Percentiles rank a stretch among this genome's conserved stretches.
Conservation (phyloP, 2,797 vertebrate genomes). For the Uromys caudimaculatus region DNA sequence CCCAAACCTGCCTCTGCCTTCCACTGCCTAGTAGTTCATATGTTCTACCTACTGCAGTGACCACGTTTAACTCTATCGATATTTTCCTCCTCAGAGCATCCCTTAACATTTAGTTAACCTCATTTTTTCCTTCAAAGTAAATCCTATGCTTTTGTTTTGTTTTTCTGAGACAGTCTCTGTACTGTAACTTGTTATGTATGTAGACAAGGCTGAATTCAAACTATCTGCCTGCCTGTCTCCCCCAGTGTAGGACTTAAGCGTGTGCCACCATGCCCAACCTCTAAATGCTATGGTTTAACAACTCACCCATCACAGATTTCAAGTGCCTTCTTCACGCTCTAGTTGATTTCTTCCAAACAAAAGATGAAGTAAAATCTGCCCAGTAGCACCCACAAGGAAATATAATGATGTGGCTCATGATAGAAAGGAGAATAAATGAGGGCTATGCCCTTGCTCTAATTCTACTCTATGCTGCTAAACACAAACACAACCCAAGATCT, state of each 20-base stretch:
- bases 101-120: conserved; percentile 4
- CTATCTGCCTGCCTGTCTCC: background rate
- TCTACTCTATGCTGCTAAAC: background rate
- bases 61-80: background rate
- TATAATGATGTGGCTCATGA: background rate
- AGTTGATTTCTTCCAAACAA: background rate
- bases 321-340: background rate
- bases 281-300: background rate
- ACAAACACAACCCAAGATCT: background rate
- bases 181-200: background rate
- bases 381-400: background rate
- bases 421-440: background rate
- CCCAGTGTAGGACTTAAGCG: background rate
- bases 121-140: background rate
- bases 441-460: background rate
- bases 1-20: background rate
- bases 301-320: background rate
- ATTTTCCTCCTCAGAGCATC: background rate
- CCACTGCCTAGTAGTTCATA: background rate
- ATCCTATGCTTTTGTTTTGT: background rate
- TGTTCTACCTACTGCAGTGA: background rate
- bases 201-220: background rate
- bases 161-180: background rate
- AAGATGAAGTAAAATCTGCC: background rate
- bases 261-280: background rate